Evolutionary conservation across 64 coral and sea anemone genomes (phyloP), one percentile per base, ranked within the genome.

Genomic region (Catalaphyllia jardinei): DNA sequence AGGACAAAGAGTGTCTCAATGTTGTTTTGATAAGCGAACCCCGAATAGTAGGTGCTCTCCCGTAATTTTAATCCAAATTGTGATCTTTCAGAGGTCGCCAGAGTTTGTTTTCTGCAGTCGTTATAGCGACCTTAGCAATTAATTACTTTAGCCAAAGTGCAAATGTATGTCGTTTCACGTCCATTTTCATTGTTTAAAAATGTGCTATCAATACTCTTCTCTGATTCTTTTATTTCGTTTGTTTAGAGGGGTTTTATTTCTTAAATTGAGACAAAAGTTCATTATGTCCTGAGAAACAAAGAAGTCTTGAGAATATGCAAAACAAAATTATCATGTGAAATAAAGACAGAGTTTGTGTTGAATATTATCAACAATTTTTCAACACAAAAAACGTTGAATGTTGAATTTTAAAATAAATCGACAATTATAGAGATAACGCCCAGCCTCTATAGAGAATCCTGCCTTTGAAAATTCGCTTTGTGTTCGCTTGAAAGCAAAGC

Each of bases 61-160:
- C 24, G 39, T 19, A 80, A 28, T 61, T 85, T 85, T 24, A 8
- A 39, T 69, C 29, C n/a, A 50, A 28, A 85, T 31, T 85, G 8
- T 8, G 6, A 49, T 24, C 39, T 24, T 51, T 67, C 22, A 69
- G 42, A 71, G 78, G 78, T 59, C 62, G 17, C 15, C 30, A 46
- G 42, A 71, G 65, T 51, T 71, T 85, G 63, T 85, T 85, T 85
- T 65, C 42, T 7, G 8, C 15, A 85, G 81, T 85, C 22, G 81
- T 85, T 85, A 85, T 85, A 71, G 81, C 61, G 81, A 85, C 81
- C 38, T 25, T 35, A 22, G 33, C 18, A 85, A 85, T 49, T 50
- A 71, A 85, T 85, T 71, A 71, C 63, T 85, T 51, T 71, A n/a
- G 1, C 14, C 18, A 33, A 85, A 11, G 64, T 27, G 81, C 20